These are phyloP conservation scores for Montipora sp. DNA, from an alignment of 64 coral and sea anemone species.

Conservation along the genomic window DNA sequence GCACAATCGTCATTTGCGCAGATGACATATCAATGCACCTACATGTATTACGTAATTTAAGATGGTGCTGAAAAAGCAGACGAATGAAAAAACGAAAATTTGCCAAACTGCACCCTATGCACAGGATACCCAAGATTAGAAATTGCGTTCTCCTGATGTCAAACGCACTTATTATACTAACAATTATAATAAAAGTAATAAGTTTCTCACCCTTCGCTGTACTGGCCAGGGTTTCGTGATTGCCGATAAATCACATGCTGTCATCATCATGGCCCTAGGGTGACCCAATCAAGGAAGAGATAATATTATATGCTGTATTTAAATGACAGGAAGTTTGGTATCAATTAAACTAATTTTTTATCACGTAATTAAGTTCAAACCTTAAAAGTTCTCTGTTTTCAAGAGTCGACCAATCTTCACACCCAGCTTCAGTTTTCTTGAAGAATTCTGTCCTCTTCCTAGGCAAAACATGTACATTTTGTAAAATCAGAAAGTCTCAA, in stretches of 20 bases:
- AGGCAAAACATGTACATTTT: neutral
- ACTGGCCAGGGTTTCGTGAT: constrained; percentile 96
- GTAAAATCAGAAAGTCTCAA: too few relatives aligned
- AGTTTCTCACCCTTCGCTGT: constrained; percentile 74
- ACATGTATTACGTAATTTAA: too few relatives aligned
- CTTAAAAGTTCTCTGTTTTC: constrained; percentile 82
- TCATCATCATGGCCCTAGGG: constrained; percentile 95
- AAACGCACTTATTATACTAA: neutral
- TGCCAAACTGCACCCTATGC: too few relatives aligned
- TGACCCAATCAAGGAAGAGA: constrained; percentile 9
- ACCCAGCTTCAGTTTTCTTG: constrained; percentile 77
- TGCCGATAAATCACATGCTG: constrained; percentile 92
- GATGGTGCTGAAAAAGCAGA: too few relatives aligned
- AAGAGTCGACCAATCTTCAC: constrained; percentile 62
- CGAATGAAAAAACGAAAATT: too few relatives aligned
- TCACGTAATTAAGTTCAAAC: neutral
- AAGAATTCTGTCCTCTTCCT: constrained; percentile 93
- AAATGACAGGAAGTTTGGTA: too few relatives aligned
- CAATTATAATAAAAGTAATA: neutral
- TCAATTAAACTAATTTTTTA: too few relatives aligned
- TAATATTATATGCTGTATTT: neutral
- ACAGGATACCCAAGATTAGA: too few relatives aligned
- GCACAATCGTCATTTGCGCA: too few relatives aligned
- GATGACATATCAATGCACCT: too few relatives aligned
- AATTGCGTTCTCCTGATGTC: too few relatives aligned